Conservation (phyloP, 2,797 vertebrate species). For the Streptopelia turtur region DNA sequence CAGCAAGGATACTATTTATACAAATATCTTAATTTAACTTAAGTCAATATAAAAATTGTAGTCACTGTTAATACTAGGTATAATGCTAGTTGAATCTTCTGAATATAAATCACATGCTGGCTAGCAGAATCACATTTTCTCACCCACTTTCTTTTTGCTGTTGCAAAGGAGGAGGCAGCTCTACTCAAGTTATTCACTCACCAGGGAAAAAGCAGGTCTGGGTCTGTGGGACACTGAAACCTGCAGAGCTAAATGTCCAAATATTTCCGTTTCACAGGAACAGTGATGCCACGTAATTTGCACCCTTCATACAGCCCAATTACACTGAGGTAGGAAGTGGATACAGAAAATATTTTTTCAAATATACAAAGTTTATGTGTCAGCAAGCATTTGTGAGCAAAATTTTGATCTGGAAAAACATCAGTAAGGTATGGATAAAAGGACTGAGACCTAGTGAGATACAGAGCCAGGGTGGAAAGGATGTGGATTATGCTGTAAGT, state of each 20-base stretch:
- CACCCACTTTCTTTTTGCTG: background rate
- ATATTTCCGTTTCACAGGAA: background rate
- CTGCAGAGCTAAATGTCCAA: background rate
- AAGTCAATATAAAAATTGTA: background rate
- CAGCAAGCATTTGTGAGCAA: background rate
- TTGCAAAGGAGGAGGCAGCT: background rate
- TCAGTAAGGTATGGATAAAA: accelerated
- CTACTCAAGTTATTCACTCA: background rate
- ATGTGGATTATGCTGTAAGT: background rate
- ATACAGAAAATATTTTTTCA: background rate
- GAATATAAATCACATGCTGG: background rate
- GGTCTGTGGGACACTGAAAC: background rate
- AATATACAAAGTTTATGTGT: background rate
- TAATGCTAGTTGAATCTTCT: background rate
- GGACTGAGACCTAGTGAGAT: background rate
- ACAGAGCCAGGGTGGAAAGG: background rate
- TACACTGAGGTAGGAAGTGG: background rate
- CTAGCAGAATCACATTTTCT: background rate
- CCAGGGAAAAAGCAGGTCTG: background rate
- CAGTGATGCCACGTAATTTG: background rate
- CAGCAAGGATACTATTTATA: background rate
- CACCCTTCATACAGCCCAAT: background rate
- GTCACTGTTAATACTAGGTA: background rate
- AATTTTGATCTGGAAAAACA: background rate
- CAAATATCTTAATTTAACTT: background rate